These are phyloP conservation scores for Ceratotherium simum DNA, from an alignment of 2,113 vertebrate genomes.

Conservation along the genomic window DNA sequence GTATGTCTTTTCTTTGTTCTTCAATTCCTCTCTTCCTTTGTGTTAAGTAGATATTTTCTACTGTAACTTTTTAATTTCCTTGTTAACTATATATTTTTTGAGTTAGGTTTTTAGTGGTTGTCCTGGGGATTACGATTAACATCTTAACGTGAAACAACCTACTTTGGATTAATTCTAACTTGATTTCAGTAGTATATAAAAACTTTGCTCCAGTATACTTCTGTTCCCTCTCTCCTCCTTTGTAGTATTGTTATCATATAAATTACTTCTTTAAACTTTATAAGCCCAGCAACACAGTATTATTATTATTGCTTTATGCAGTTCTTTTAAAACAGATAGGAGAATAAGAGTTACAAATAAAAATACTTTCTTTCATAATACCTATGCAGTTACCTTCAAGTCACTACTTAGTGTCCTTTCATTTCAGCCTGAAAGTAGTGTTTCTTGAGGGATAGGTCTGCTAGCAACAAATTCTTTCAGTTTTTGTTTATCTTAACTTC, in stretches of 20 bases:
- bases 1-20: neutral
- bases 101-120: slow-evolving; percentile 30
- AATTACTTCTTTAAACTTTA: neutral
- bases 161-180: slow-evolving; percentile 38
- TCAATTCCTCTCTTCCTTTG: neutral
- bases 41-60: slow-evolving; percentile 43
- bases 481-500: slow-evolving; percentile 41
- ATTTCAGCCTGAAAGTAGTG: slow-evolving; percentile 38
- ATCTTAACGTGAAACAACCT: slow-evolving; percentile 13
- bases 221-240: slow-evolving; percentile 12
- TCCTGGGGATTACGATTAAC: slow-evolving; percentile 3
- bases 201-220: neutral
- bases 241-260: neutral
- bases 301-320: slow-evolving; percentile 38
- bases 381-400: slow-evolving; percentile 18
- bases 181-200: neutral
- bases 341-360: slow-evolving; percentile 28
- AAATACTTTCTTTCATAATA: slow-evolving; percentile 40
- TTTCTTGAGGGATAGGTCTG: slow-evolving; percentile 19
- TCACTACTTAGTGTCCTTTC: slow-evolving; percentile 35
- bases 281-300: neutral
- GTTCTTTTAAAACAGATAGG: slow-evolving; percentile 52
- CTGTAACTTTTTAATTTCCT: slow-evolving; percentile 44
- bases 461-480: neutral
- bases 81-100: slow-evolving; percentile 28